Evolutionary conservation across 2,113 vertebrate species (phyloP).

Genomic region (Sander lucioperca): DNA sequence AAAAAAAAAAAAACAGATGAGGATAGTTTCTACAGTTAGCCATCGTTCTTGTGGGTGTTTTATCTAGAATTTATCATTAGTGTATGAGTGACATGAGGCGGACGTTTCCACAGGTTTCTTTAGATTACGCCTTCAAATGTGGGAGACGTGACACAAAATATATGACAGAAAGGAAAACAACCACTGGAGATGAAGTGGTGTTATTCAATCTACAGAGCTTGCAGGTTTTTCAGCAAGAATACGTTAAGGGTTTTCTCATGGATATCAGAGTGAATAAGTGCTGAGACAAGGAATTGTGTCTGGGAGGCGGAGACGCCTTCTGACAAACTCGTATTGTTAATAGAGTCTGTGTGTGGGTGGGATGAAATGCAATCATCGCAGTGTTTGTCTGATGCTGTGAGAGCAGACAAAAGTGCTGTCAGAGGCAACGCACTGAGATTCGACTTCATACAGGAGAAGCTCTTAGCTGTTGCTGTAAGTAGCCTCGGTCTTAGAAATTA

Average conservation of each 20-base stretch:
- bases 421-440: constrained; percentile 23
- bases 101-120: constrained; percentile 9
- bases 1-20: constrained; percentile 13
- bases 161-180: constrained; percentile 23
- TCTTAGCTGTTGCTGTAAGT: constrained; percentile 18
- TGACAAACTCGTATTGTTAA: constrained; percentile 54
- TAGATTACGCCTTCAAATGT: constrained; percentile 18
- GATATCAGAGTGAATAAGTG: constrained; percentile 23
- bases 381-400: constrained; percentile 48
- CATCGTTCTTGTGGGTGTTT: constrained; percentile 6
- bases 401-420: constrained; percentile 51
- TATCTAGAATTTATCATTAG: constrained; percentile 23
- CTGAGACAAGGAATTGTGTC: constrained; percentile 59
- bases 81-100: constrained; percentile 11
- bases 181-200: neutral
- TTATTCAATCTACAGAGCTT: constrained; percentile 35
- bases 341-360: constrained; percentile 47
- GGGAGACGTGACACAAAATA: constrained; percentile 16
- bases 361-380: constrained; percentile 50
- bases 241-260: neutral
- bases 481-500: neutral
- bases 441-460: neutral
- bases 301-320: constrained; percentile 11
- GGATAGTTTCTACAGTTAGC: constrained; percentile 13
- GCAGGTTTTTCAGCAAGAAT: constrained; percentile 27